Evolutionary conservation across 1,140 invertebrate species (phyloP).

Genomic region (Nasonia vitripennis): DNA sequence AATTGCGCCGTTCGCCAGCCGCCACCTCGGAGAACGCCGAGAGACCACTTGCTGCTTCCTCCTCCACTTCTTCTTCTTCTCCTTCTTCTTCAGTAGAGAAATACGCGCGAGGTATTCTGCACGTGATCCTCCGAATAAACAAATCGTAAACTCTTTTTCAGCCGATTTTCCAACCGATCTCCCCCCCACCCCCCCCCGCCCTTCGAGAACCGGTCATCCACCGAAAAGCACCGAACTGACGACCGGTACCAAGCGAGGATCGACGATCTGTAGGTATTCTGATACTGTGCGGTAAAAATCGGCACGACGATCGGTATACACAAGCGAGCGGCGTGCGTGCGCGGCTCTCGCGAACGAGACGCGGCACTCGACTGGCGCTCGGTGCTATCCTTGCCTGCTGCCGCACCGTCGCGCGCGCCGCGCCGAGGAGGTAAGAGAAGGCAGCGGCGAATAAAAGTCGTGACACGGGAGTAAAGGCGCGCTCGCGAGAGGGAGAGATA

Average conservation of each 20-base stretch:
- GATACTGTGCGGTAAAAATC: background rate
- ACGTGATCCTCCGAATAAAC: background rate
- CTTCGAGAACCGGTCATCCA: too few species aligned
- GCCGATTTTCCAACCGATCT: background rate
- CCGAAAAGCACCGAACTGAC: too few species aligned
- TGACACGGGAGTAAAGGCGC: constrained; percentile 67
- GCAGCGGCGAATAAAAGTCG: constrained; percentile 66
- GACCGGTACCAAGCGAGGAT: too few species aligned
- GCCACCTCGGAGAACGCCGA: background rate
- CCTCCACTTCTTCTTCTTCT: constrained; percentile 47
- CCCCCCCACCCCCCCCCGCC: too few species aligned
- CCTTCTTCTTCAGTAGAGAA: constrained; percentile 29
- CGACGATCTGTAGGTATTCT: background rate
- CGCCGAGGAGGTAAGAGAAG: constrained; percentile 36
- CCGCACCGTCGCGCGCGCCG: constrained; percentile 35
- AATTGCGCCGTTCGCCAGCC: constrained; percentile 40
- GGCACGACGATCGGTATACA: background rate
- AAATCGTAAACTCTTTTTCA: background rate
- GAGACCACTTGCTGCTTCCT: constrained; percentile 33
- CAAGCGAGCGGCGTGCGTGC: background rate
- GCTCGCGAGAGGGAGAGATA: constrained; percentile 45
- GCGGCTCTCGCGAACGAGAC: constrained; percentile 49
- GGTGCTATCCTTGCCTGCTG: constrained; percentile 39
- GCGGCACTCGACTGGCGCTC: constrained; percentile 52
- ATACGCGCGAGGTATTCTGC: background rate